phyloP scores from a whole-genome alignment of 1,140 invertebrate species.

The Leptinotarsa lineolata region DNA sequence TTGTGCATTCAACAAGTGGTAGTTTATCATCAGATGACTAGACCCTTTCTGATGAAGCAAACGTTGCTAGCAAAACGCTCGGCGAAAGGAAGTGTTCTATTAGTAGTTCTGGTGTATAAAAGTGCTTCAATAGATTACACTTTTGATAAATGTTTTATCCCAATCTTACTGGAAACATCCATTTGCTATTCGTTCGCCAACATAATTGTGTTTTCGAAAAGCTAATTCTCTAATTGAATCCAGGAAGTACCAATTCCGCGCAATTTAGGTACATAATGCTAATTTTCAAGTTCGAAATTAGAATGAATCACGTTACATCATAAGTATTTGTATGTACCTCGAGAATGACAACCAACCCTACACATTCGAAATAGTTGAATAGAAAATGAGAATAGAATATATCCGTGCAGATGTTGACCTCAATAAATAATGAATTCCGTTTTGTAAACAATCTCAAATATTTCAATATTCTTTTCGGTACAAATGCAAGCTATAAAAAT shows the following conservation, averaged over 20 bases:
- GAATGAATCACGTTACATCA: neutral
- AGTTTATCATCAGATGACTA: no score
- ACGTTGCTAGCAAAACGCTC: no score
- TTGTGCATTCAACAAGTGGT: no score
- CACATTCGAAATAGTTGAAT: neutral
- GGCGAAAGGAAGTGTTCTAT: no score
- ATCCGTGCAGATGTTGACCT: neutral
- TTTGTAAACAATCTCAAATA: neutral
- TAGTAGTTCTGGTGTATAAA: no score
- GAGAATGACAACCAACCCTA: neutral
- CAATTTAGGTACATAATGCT: constrained; percentile 10
- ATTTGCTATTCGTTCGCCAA: neutral
- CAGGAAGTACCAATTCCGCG: constrained; percentile 9
- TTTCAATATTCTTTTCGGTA: constrained; percentile 13
- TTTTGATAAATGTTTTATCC: no score
- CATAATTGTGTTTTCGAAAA: constrained; percentile 7
- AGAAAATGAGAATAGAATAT: neutral
- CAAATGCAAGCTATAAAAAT: neutral
- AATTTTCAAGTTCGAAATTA: neutral
- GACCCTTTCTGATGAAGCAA: no score
- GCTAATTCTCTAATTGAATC: neutral
- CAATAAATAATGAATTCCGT: constrained; percentile 11
- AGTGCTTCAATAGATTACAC: no score
- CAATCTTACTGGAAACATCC: no score
- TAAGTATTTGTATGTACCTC: neutral